Conservation (phyloP, 2,888 invertebrate genomes). For the Lymantria dispar region DNA sequence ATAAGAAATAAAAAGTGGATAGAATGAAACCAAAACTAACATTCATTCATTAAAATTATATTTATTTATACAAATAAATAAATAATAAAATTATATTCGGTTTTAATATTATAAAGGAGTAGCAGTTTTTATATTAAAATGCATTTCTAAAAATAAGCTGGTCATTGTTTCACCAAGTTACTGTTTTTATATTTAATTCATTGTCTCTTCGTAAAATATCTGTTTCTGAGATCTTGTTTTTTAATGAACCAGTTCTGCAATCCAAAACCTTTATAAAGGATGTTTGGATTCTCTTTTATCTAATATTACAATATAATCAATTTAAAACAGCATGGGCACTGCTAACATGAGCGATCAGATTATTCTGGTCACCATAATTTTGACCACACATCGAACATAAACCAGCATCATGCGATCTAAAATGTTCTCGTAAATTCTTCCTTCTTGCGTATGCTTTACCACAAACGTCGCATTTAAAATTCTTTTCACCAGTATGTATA, state of each 20-base stretch:
- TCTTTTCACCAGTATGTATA: constrained; percentile 75
- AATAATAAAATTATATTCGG: too few species aligned
- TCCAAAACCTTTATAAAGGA: not conserved
- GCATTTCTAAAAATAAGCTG: not conserved
- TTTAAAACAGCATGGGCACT: constrained; percentile 24
- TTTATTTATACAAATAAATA: too few species aligned
- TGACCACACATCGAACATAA: constrained; percentile 45
- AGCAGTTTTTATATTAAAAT: not conserved
- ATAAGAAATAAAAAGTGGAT: not conserved
- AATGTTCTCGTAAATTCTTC: constrained; percentile 55
- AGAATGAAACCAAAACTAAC: not conserved
- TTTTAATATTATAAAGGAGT: too few species aligned
- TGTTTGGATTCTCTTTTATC: not conserved
- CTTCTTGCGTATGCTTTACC: constrained; percentile 66
- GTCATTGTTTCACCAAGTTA: too few species aligned
- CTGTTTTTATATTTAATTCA: not conserved
- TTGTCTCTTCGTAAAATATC: not conserved
- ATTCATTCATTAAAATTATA: too few species aligned
- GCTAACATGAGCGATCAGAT: constrained; percentile 41
- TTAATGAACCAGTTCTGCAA: not conserved
- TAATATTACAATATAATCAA: not conserved
- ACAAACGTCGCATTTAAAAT: constrained; percentile 71
- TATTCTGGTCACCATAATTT: constrained; percentile 37
- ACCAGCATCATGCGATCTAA: constrained; percentile 43
- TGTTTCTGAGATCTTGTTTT: not conserved